Conservation (phyloP, 2,888 invertebrate genomes). For the Apomyelois bistriatella region DNA sequence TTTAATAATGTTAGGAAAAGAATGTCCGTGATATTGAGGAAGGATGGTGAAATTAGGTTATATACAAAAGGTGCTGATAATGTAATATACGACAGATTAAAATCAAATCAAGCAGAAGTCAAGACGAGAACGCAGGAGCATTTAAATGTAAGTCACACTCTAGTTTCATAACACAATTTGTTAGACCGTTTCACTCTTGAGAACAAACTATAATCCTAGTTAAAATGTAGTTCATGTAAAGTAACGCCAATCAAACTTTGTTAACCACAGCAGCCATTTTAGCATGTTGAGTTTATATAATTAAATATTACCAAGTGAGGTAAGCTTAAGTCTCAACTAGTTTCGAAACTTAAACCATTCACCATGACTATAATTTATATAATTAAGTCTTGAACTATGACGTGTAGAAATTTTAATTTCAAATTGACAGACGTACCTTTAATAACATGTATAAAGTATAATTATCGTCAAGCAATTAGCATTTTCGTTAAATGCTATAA, state of each 20-base stretch:
- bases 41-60: conserved; percentile 89
- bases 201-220: no score
- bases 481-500: not conserved
- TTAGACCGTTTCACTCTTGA: no score
- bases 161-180: no score
- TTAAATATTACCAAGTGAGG: no score
- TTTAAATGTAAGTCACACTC: conserved; percentile 88
- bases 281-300: no score
- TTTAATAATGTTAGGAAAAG: conserved; percentile 99
- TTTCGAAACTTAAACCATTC: no score
- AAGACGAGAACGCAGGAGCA: conserved; percentile 94
- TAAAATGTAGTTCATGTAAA: no score
- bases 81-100: conserved; percentile 96
- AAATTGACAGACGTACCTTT: not conserved
- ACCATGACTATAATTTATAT: no score
- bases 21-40: conserved; percentile 97
- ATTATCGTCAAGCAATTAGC: not conserved
- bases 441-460: not conserved
- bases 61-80: conserved; percentile 99
- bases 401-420: not conserved
- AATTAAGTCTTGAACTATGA: no score
- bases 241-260: no score
- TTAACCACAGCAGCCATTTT: no score
- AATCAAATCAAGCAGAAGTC: conserved; percentile 85
- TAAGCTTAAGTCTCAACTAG: no score